These are phyloP conservation scores for Sanderia malayensis DNA, from an alignment of 30 jellyfish, hydroid and myxozoan species.

Conservation along the genomic window DNA sequence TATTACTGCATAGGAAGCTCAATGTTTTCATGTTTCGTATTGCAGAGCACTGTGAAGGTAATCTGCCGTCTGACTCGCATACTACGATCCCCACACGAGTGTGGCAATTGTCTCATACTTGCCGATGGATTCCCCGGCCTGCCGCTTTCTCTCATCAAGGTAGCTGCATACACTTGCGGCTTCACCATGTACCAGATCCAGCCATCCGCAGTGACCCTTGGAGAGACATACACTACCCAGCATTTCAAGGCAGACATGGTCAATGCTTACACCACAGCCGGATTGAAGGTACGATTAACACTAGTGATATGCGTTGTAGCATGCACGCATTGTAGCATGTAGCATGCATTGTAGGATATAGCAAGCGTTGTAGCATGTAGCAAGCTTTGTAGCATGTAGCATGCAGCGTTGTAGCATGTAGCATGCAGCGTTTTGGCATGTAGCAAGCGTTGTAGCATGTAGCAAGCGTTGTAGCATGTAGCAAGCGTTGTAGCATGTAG, in stretches of 20 bases:
- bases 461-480: too few species aligned
- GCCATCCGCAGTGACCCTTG: slow-evolving; percentile 44
- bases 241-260: slow-evolving; percentile 61
- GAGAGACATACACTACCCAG: slow-evolving; percentile 53
- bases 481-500: too few species aligned
- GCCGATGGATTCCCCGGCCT: slow-evolving; percentile 75
- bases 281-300: slow-evolving; percentile 68
- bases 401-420: too few species aligned
- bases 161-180: slow-evolving; percentile 57
- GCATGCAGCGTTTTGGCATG: too few species aligned
- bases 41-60: slow-evolving; percentile 43
- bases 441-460: too few species aligned
- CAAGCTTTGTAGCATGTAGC: too few species aligned
- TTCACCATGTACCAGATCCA: slow-evolving; percentile 51
- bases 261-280: slow-evolving; percentile 62
- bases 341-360: too few species aligned
- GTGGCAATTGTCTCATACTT: slow-evolving; percentile 72
- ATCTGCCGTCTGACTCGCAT: slow-evolving; percentile 58
- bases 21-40: background rate
- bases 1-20: too few species aligned
- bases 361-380: too few species aligned
- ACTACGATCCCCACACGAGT: slow-evolving; percentile 64
- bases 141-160: slow-evolving; percentile 52
- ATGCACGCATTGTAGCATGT: too few species aligned
- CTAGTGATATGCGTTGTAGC: too few species aligned